Percentiles rank a stretch among this genome's conserved stretches.
phyloP scores from a whole-genome alignment of 2,113 vertebrate genomes.

The Cathartes aura region DNA sequence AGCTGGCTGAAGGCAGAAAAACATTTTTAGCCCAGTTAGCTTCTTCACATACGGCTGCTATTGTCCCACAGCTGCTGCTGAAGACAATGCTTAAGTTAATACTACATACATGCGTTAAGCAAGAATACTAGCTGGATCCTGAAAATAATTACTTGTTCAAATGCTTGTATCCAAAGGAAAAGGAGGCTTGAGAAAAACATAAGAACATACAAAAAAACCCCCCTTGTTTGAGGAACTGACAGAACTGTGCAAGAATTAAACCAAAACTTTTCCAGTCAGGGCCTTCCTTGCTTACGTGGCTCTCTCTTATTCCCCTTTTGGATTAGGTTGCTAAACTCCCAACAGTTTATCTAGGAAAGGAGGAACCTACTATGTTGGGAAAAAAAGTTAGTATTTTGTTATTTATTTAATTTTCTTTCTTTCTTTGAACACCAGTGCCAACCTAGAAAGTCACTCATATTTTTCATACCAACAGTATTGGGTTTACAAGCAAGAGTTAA shows the following conservation, averaged over 20 bases:
- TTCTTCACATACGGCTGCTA: background rate
- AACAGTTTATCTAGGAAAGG: background rate
- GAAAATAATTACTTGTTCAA: background rate
- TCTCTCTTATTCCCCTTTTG: background rate
- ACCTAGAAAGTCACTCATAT: background rate
- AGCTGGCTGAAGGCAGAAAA: background rate
- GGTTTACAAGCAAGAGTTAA: background rate
- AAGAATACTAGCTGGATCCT: background rate
- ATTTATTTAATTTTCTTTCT: background rate
- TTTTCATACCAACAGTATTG: background rate
- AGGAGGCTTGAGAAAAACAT: background rate
- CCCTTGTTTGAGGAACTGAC: background rate
- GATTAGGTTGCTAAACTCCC: background rate
- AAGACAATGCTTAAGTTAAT: background rate
- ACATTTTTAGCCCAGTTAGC: background rate
- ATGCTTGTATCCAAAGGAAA: background rate
- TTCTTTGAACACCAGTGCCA: background rate
- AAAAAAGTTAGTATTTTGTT: background rate
- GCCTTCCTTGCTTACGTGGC: background rate
- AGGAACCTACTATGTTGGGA: background rate
- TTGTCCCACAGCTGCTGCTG: background rate
- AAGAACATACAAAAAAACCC: background rate
- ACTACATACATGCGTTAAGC: accelerated
- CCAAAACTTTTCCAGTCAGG: background rate
- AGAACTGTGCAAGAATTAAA: background rate